These are phyloP conservation scores for Luffia ferchaultella DNA, from an alignment of 2,888 invertebrate genomes.

Conservation along the genomic window DNA sequence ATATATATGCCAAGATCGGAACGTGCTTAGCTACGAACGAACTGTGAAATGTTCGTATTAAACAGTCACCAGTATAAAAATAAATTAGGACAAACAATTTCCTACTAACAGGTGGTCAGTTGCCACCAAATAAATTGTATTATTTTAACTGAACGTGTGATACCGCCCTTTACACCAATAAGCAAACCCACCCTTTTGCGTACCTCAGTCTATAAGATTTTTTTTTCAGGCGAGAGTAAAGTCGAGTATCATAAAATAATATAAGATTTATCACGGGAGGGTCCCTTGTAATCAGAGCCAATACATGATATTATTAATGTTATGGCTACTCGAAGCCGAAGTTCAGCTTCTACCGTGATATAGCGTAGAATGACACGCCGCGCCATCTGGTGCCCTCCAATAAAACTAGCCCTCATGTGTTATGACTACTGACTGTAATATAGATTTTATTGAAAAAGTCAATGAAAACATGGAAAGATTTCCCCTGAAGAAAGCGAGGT, in stretches of 20 bases:
- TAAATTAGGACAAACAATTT: no score
- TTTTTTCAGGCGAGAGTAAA: neutral
- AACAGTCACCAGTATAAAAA: no score
- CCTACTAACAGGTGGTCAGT: no score
- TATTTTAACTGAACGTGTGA: no score
- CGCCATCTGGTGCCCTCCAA: slow-evolving; percentile 42
- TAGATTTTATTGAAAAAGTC: neutral
- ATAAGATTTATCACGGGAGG: neutral
- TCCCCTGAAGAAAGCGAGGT: no score
- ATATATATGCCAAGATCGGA: no score
- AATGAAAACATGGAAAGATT: neutral
- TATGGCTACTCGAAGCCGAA: slow-evolving; percentile 23
- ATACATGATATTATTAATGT: slow-evolving; percentile 39
- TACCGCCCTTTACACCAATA: no score
- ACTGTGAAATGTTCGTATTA: no score
- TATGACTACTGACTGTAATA: neutral
- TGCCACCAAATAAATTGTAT: no score
- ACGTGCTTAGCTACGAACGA: no score
- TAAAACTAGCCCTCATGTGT: slow-evolving; percentile 2
- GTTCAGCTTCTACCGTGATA: neutral
- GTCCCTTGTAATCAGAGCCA: neutral
- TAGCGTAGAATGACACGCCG: slow-evolving; percentile 39
- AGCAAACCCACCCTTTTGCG: no score
- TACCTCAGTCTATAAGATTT: no score
- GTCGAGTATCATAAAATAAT: neutral